Percentiles rank a stretch among this genome's conserved stretches.
These are phyloP conservation scores for Hymenochirus boettgeri DNA, from an alignment of 2,113 vertebrate genomes.

Conservation along the genomic window DNA sequence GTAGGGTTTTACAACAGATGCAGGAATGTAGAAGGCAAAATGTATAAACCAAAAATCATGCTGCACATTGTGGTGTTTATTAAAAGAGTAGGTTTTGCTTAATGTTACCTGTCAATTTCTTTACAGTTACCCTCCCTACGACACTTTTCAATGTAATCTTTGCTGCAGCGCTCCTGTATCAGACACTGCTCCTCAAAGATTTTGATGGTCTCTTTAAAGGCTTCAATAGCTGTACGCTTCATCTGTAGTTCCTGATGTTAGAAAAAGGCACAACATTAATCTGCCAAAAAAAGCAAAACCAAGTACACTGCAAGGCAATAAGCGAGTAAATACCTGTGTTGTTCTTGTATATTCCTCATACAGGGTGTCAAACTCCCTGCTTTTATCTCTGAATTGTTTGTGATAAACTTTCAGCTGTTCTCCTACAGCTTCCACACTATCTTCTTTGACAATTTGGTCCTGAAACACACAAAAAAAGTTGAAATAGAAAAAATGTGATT, in stretches of 20 bases:
- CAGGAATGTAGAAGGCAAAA: no score
- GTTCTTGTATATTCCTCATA: slow-evolving; percentile 75
- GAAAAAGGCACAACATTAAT: background rate
- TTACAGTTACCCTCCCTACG: slow-evolving; percentile 72
- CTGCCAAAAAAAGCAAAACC: background rate
- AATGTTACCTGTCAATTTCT: slow-evolving; percentile 70
- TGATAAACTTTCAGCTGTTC: slow-evolving; percentile 75
- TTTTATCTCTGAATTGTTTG: slow-evolving; percentile 78
- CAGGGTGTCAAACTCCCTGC: slow-evolving; percentile 70
- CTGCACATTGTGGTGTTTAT: no score
- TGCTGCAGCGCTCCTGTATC: slow-evolving; percentile 72
- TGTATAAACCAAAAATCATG: no score
- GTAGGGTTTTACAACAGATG: no score
- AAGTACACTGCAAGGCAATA: background rate
- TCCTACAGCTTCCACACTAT: slow-evolving; percentile 70
- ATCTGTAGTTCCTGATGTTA: slow-evolving; percentile 71
- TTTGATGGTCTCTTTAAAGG: slow-evolving; percentile 78
- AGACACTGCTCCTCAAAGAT: slow-evolving; percentile 79
- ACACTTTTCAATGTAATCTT: slow-evolving; percentile 74
- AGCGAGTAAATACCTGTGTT: slow-evolving; percentile 57
- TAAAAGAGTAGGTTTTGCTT: background rate
- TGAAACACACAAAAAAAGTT: slow-evolving; percentile 18
- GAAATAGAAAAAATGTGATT: no score
- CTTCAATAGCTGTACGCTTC: slow-evolving; percentile 73
- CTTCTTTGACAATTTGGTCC: slow-evolving; percentile 62